Evolutionary conservation across 2,797 vertebrate genomes (phyloP), one percentile per base, ranked within the genome.

Genomic region (Pangasius larnaudii): DNA sequence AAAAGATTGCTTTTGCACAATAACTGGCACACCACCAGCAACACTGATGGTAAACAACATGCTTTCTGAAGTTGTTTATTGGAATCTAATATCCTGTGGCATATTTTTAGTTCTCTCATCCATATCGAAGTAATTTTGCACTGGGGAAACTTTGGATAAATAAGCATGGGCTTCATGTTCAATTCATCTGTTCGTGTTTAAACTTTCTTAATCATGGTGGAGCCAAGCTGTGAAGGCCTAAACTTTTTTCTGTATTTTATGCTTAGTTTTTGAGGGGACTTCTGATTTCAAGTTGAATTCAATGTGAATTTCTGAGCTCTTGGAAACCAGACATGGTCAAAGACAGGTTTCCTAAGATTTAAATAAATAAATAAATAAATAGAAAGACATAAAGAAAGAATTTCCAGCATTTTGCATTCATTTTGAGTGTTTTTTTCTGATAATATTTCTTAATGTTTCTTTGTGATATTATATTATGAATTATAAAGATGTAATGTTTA

Each of bases 41-140:
- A 63, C 63, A 39, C 42, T 88, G 39, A 71, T 65, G 51, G 53
- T 19, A 67, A 79, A 71, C 83, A 85, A 13, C 46, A 80, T 81
- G 63, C n/a, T 84, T 83, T 72, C 36, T 61, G 42, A 75, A 83
- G 86, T 61, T 74, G 71, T 63, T 72, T 87, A 83, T 65, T 88
- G 72, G 58, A 77, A 36, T 88, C 36, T 36, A 67, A 53, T 42
- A 63, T 24, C 53, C 63, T 74, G 36, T 58, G 56, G 86, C 69
- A 42, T 67, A 59, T 71, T 88, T 88, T 77, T 85, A 72, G 58
- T n/a, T 19, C 49, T 58, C 27, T 84, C 24, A 14, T 71, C 72
- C 74, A 69, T 59, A 69, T 69, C 7, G 18, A 69, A 69, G 33
- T 30, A 67, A 33, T 56, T 87, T 63, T 75, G 16, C 42, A 49